phyloP scores from a whole-genome alignment of 2,113 vertebrate species.

The Gadus chalcogrammus region DNA sequence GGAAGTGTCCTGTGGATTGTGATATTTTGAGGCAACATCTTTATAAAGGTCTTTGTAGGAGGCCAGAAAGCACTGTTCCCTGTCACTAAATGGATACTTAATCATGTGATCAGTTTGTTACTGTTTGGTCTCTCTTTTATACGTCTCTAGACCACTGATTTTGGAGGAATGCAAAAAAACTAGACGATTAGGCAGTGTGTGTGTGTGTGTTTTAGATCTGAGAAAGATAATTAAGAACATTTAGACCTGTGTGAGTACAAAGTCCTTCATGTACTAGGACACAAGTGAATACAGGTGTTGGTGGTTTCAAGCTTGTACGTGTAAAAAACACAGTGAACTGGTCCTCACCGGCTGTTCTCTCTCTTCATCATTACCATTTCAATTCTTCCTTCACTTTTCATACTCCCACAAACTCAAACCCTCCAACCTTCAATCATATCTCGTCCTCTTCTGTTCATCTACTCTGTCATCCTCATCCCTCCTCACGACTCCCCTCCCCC shows the following conservation, averaged over 20 bases:
- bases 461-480: no score
- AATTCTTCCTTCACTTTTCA: no score
- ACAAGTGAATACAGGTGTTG: no score
- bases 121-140: neutral
- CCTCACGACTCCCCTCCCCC: no score
- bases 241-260: conserved; percentile 19
- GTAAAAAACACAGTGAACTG: no score
- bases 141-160: conserved; percentile 8
- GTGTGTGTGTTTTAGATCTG: neutral
- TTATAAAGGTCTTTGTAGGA: conserved; percentile 37
- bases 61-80: conserved; percentile 27
- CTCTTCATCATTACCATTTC: no score
- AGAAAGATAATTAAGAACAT: neutral
- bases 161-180: conserved; percentile 6
- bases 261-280: neutral
- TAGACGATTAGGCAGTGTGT: neutral
- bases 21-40: conserved; percentile 46
- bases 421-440: no score
- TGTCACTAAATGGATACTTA: conserved; percentile 45
- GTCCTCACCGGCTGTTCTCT: no score
- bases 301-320: no score
- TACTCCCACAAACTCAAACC: no score
- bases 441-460: neutral
- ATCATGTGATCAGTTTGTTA: conserved; percentile 26
- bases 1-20: conserved; percentile 48